phyloP scores from a whole-genome alignment of 1,140 invertebrate genomes.

The Pseudomyrmex sp. region DNA sequence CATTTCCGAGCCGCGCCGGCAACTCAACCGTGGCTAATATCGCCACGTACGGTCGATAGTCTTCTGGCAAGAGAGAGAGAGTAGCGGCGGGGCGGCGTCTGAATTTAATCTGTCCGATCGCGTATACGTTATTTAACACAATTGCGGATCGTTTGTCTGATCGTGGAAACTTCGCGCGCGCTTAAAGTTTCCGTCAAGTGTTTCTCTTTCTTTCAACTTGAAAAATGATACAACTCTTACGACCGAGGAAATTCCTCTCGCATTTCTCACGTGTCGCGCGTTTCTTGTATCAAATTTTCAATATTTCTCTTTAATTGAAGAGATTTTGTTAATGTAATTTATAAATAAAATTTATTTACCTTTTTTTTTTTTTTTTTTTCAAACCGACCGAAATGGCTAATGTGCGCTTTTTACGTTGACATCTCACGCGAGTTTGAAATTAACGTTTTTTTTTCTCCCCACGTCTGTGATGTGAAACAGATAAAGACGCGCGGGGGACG shows the following conservation, averaged over 20 bases:
- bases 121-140: conserved; percentile 8
- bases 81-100: conserved; percentile 24
- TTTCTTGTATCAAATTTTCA: no score
- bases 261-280: no score
- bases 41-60: conserved; percentile 40
- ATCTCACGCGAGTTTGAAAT: background rate
- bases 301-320: background rate
- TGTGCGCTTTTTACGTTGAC: background rate
- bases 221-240: background rate
- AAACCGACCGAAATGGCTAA: no score
- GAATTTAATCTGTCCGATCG: conserved; percentile 42
- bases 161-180: background rate
- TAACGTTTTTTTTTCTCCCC: background rate
- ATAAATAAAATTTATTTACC: no score
- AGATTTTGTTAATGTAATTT: background rate
- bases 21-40: conserved; percentile 50
- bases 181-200: conserved; percentile 1
- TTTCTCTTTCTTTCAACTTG: background rate
- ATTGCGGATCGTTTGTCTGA: conserved; percentile 18
- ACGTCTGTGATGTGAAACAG: background rate
- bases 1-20: conserved; percentile 35
- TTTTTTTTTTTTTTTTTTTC: no score
- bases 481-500: background rate
- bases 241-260: no score
- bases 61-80: background rate